A percentile compares a stretch with the other conserved stretches of the same genome.
Evolutionary conservation across 2,888 invertebrate species (phyloP).

Genomic region (Phortica okadai): DNA sequence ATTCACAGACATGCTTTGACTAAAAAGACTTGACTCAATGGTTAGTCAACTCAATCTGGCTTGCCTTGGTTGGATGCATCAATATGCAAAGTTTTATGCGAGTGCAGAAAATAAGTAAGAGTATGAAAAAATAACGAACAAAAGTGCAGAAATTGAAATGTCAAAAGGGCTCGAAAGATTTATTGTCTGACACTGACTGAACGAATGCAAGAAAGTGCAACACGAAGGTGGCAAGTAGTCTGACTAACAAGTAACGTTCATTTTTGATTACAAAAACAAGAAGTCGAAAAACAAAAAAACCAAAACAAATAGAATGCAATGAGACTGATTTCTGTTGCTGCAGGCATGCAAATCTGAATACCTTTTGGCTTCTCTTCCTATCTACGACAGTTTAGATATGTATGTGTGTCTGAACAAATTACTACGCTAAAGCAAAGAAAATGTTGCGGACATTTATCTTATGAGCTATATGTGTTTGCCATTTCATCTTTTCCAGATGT

Average conservation of each 20-base stretch:
- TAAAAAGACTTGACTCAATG: neutral
- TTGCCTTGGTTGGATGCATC: slow-evolving; percentile 18
- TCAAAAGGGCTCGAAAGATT: slow-evolving; percentile 32
- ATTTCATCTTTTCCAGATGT: neutral
- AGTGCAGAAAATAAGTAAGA: neutral
- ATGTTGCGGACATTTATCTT: slow-evolving; percentile 10
- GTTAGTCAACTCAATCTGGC: neutral
- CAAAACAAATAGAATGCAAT: neutral
- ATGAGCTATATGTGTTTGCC: neutral
- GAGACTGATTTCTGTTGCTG: neutral
- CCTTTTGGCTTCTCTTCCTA: neutral
- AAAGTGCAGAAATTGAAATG: slow-evolving; percentile 32
- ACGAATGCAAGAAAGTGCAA: neutral
- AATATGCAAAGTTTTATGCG: slow-evolving; percentile 29
- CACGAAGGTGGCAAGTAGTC: slow-evolving; percentile 7
- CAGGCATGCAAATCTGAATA: neutral
- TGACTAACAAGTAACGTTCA: slow-evolving; percentile 25
- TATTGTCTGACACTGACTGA: slow-evolving; percentile 26
- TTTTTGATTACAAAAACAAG: slow-evolving; percentile 29
- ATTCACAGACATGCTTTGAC: neutral
- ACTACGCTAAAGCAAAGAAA: neutral
- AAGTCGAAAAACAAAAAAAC: neutral
- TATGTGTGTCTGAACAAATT: neutral
- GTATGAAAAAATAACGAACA: neutral
- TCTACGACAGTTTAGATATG: neutral